Base-by-base conservation (phyloP, 37 sponge, comb jelly and placozoan genomes). In the Beroe forskalii region DNA sequence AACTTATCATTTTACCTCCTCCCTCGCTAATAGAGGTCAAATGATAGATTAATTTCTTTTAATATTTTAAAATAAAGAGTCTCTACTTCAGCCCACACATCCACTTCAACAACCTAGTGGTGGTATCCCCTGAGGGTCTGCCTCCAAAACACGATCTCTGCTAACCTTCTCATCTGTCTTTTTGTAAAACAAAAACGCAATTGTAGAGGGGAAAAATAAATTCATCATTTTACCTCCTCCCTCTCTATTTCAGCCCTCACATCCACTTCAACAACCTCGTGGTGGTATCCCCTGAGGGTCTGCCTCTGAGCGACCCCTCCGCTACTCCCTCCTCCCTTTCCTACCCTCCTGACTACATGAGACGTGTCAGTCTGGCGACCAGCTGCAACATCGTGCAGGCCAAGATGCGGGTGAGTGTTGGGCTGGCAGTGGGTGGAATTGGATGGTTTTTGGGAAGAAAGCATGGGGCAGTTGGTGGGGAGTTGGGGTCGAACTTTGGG, bases 241-340 rank as follows among this genome's bases (percentile, higher is more conserved):
- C n/a, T n/a, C 55, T 48, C 32, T 67, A 9, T 41, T 17, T 0
- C 75, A 94, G 94, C 67, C 97, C 99, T 36, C 97, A 98, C 90
- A 76, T 98, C 19, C 90, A 69, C 90, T 98, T 98, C 92, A 95
- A 94, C 91, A 98, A 96, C 90, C 83, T 98, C 48, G 91, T 91
- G 0, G 92, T 98, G 1, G 67, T 98, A 43, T 94, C 95, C 41
- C 94, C 95, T 25, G 44, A 94, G 61, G 97, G 97, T 0, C 33
- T 96, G 62, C 93, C 95, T 62, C 86, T 80, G 1, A 44, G 25
- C 43, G 90, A 27, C 24, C 90, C 66, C 55, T 41, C 86, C 0
- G 43, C 86, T 6, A 43, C 42, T 8, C 86, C 86, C 86, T 44
- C 44, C 55, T 80, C 86, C 44, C 86, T 80, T 14, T 41, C 44